A percentile compares a stretch with the other conserved stretches of the same genome.
Evolutionary conservation across 2,113 vertebrate species (phyloP).

Genomic region (Pseudorectes ferrugineus): DNA sequence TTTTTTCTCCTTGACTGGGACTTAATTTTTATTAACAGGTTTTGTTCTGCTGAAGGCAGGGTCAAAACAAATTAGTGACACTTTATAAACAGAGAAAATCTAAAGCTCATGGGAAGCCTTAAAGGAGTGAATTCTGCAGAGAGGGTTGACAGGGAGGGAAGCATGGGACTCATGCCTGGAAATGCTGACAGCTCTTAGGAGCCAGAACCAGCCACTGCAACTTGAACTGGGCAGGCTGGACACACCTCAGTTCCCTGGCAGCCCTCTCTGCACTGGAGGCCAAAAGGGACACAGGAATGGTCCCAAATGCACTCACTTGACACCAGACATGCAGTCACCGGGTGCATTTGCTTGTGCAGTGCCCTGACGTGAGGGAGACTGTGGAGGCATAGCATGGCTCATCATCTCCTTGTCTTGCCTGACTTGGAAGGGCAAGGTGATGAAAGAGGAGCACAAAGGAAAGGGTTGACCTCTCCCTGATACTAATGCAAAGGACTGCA

Average conservation of each 20-base stretch:
- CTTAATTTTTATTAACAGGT: background rate
- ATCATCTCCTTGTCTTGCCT: background rate
- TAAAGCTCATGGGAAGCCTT: background rate
- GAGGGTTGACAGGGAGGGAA: background rate
- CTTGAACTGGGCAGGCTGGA: background rate
- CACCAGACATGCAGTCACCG: rapidly evolving
- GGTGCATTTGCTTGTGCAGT: background rate
- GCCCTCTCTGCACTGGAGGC: background rate
- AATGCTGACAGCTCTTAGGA: background rate
- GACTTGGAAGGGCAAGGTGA: background rate
- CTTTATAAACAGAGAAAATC: background rate
- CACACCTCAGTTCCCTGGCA: background rate
- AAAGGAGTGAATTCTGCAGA: background rate
- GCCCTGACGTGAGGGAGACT: rapidly evolving
- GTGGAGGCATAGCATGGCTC: rapidly evolving
- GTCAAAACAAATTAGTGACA: background rate
- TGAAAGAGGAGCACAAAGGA: background rate
- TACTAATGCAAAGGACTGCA: background rate
- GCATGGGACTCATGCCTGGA: background rate
- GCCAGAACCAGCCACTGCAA: background rate
- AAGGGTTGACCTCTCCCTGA: background rate
- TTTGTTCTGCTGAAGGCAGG: background rate
- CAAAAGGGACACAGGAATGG: background rate
- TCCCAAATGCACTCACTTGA: background rate
- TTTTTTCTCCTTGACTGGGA: background rate